Conservation (phyloP, 2,888 invertebrate genomes). For the Drosophila antonietae region DNA sequence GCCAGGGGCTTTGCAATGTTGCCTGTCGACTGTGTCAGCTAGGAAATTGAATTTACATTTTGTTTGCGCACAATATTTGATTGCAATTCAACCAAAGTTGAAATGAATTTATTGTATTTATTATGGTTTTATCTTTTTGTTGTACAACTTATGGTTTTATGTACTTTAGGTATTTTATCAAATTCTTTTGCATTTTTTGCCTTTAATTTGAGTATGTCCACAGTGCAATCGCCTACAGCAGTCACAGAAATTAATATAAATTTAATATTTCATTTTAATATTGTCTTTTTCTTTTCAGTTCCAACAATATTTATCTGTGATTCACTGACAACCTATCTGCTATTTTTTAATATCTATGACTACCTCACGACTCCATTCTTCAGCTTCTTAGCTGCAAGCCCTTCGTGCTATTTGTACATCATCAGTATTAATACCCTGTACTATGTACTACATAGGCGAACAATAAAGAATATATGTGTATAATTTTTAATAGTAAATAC, state of each 20-base stretch:
- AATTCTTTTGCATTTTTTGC: background rate
- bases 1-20: conserved; percentile 2
- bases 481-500: too few species aligned
- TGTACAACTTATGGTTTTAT: background rate
- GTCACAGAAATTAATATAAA: background rate
- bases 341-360: too few species aligned
- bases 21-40: conserved; percentile 21
- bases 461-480: too few species aligned
- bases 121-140: background rate
- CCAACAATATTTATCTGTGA: background rate
- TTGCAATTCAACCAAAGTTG: background rate
- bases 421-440: too few species aligned
- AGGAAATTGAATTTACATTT: conserved; percentile 50
- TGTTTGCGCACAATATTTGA: background rate
- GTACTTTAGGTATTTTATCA: background rate
- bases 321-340: too few species aligned
- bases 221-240: background rate
- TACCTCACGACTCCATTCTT: too few species aligned
- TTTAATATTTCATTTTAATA: background rate
- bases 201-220: background rate
- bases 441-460: too few species aligned
- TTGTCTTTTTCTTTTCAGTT: background rate
- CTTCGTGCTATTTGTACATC: too few species aligned
- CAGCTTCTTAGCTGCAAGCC: too few species aligned
- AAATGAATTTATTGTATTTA: background rate